Percentiles rank a stretch among this genome's conserved stretches.
Conservation (phyloP, 2,113 vertebrate species). For the Synchiropus splendidus region DNA sequence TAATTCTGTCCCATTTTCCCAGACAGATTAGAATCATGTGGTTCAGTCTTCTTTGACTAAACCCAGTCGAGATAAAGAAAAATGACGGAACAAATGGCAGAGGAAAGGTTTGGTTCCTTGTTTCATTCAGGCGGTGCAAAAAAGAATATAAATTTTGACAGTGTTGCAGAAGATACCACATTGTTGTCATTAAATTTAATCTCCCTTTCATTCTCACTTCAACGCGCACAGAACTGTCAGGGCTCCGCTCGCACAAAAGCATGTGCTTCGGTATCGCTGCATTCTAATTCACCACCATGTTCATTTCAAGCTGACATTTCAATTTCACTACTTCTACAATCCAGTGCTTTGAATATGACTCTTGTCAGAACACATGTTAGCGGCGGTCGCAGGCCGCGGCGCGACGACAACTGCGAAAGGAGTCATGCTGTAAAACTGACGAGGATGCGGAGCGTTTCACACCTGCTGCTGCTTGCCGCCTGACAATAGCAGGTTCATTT, state of each 20-base stretch:
- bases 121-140: background rate
- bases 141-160: background rate
- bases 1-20: conserved; percentile 27
- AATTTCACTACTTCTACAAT: conserved; percentile 47
- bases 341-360: conserved; percentile 37
- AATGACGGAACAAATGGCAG: conserved; percentile 37
- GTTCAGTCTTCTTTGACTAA: conserved; percentile 45
- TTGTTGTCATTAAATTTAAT: too few species aligned
- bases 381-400: conserved; percentile 16
- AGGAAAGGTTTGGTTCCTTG: conserved; percentile 14
- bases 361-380: conserved; percentile 34
- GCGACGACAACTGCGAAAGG: conserved; percentile 28
- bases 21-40: conserved; percentile 14
- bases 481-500: conserved; percentile 6
- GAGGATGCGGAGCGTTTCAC: conserved; percentile 12
- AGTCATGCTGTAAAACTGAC: conserved; percentile 27
- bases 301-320: conserved; percentile 57
- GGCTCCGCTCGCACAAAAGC: conserved; percentile 30
- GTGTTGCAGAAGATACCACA: too few species aligned
- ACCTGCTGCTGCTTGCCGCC: background rate
- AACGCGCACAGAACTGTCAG: conserved; percentile 28
- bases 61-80: conserved; percentile 46
- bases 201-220: background rate
- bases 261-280: conserved; percentile 10
- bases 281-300: conserved; percentile 41